Evolutionary conservation across 1,140 invertebrate species (phyloP).

Genomic region (Meloidogyne hapla): DNA sequence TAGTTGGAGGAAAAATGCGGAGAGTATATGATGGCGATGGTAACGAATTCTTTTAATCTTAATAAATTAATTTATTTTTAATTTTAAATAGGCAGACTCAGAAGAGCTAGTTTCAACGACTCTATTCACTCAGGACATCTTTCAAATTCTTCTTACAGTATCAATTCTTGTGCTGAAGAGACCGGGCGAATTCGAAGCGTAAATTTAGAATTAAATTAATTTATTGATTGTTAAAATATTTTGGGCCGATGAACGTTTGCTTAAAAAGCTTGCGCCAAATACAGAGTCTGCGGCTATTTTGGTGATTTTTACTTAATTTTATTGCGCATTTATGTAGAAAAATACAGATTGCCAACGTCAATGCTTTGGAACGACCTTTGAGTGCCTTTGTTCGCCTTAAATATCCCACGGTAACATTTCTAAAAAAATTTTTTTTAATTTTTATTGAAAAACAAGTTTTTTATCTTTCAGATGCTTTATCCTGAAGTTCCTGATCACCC

Average conservation of each 20-base stretch:
- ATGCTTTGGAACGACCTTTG: constrained; percentile 39
- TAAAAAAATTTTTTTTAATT: not conserved
- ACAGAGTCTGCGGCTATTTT: constrained; percentile 48
- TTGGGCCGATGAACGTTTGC: constrained; percentile 47
- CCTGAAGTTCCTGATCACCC: constrained; percentile 50
- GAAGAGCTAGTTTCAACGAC: constrained; percentile 25
- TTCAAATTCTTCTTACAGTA: not conserved
- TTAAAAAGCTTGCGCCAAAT: constrained; percentile 38
- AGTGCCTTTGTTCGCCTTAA: constrained; percentile 44
- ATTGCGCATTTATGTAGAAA: not conserved
- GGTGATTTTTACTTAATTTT: constrained; percentile 21
- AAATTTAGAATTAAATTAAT: not conserved
- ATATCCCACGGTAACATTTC: constrained; percentile 27
- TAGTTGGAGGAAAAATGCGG: constrained; percentile 50
- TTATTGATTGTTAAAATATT: not conserved
- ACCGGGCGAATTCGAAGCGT: constrained; percentile 17
- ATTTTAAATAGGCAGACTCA: constrained; percentile 11
- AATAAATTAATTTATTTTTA: not conserved
- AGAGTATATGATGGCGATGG: constrained; percentile 41
- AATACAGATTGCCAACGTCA: constrained; percentile 46
- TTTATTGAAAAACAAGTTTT: not conserved
- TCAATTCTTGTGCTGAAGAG: constrained; percentile 11
- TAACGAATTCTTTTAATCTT: not conserved
- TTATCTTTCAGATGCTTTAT: constrained; percentile 40
- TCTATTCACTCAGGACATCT: not conserved